phyloP scores from a whole-genome alignment of 2,888 invertebrate species.

The Acronicta psi region DNA sequence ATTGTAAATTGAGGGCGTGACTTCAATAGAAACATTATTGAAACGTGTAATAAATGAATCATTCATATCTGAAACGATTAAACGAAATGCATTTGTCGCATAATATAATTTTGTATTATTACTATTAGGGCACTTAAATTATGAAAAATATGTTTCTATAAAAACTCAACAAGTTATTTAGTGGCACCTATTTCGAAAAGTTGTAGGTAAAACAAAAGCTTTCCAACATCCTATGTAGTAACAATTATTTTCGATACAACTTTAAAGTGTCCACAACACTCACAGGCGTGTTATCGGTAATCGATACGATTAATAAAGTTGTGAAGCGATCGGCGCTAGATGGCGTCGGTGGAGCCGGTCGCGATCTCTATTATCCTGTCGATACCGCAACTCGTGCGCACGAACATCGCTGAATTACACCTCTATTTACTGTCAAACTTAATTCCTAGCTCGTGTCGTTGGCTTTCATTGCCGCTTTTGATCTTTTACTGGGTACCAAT shows the following conservation, averaged over 20 bases:
- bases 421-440: conserved; percentile 87
- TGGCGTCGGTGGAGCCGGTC: conserved; percentile 66
- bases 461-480: conserved; percentile 68
- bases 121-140: too few relatives aligned
- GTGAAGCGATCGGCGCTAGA: conserved; percentile 72
- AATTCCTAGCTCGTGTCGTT: conserved; percentile 85
- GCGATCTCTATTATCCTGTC: conserved; percentile 84
- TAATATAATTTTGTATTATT: background rate
- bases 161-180: background rate
- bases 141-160: too few relatives aligned
- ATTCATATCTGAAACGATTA: background rate
- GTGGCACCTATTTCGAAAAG: too few relatives aligned
- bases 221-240: too few relatives aligned
- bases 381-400: conserved; percentile 85
- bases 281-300: conserved; percentile 54
- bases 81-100: background rate
- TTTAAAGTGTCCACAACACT: conserved; percentile 26
- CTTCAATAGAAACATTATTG: conserved; percentile 9
- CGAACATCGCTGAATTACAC: conserved; percentile 87
- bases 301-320: conserved; percentile 76
- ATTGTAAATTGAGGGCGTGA: conserved; percentile 4
- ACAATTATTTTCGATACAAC: conserved; percentile 24
- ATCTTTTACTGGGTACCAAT: too few relatives aligned
- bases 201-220: too few relatives aligned
- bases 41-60: conserved; percentile 10